Evolutionary conservation across 1,140 invertebrate genomes (phyloP).

Genomic region (Bombus vancouverensis): DNA sequence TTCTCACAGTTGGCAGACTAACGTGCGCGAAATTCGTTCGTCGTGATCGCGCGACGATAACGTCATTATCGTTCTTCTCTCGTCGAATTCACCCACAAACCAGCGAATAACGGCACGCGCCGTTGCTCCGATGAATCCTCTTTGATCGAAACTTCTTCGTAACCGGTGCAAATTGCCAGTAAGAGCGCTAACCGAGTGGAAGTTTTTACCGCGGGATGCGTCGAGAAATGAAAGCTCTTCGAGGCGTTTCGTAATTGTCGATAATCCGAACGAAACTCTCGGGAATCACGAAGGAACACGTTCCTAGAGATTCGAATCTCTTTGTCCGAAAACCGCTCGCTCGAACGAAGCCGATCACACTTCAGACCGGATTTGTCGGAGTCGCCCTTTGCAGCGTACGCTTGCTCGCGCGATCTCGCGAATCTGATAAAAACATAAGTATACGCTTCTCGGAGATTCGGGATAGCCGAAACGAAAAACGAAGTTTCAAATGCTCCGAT

Average conservation of each 20-base stretch:
- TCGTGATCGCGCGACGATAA: too few relatives aligned
- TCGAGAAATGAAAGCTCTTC: neutral
- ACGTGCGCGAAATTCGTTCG: neutral
- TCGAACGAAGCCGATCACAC: neutral
- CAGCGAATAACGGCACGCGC: neutral
- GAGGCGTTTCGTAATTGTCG: neutral
- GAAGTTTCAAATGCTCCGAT: too few relatives aligned
- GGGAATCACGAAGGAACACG: neutral
- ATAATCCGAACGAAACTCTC: neutral
- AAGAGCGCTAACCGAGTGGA: neutral
- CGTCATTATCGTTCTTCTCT: neutral
- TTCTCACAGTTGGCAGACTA: neutral
- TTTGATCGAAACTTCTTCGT: neutral
- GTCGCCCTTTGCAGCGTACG: neutral
- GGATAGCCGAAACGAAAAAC: neutral
- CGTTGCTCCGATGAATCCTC: neutral
- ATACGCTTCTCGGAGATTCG: neutral
- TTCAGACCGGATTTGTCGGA: neutral
- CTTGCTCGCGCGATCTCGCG: neutral
- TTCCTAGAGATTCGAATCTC: slow-evolving; percentile 21
- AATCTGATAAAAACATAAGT: neutral
- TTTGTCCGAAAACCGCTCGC: neutral
- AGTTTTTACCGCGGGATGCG: neutral
- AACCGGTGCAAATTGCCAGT: neutral
- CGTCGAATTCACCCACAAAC: neutral